These are phyloP conservation scores for Glomeris maerens DNA, from an alignment of 1,140 invertebrate species.

Conservation along the genomic window DNA sequence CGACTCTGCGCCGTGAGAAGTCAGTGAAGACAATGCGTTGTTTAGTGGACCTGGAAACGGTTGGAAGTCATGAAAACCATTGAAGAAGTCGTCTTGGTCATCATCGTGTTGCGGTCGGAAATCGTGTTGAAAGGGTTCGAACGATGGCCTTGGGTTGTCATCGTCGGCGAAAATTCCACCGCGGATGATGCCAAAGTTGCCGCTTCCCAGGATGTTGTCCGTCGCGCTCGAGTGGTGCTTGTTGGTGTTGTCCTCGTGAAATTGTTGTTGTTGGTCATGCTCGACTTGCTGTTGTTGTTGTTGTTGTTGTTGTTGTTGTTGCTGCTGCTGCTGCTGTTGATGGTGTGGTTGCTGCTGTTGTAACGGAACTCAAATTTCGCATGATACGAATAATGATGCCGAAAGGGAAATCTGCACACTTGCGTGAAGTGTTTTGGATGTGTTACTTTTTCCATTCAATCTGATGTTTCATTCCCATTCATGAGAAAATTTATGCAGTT, in stretches of 20 bases:
- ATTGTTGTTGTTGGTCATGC: neutral
- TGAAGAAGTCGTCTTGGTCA: slow-evolving; percentile 44
- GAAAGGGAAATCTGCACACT: no score
- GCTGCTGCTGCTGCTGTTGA: neutral
- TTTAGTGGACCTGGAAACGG: neutral
- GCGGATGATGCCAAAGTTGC: slow-evolving; percentile 72
- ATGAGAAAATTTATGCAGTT: no score
- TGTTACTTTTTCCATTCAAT: no score
- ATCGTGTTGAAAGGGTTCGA: neutral
- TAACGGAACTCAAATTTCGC: no score
- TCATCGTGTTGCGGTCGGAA: slow-evolving; percentile 16
- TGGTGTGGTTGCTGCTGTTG: neutral
- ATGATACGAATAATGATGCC: no score
- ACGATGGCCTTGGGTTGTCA: slow-evolving; percentile 35
- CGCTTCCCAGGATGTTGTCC: slow-evolving; percentile 51
- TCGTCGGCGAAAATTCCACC: slow-evolving; percentile 70
- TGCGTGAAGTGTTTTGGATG: no score
- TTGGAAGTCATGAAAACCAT: slow-evolving; percentile 42
- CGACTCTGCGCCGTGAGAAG: no score
- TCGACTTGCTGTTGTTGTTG: neutral
- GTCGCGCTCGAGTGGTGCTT: slow-evolving; percentile 2
- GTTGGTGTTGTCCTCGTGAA: neutral
- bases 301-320: neutral
- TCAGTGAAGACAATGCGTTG: neutral
- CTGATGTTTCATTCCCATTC: no score